Evolutionary conservation across 2,888 invertebrate species (phyloP), one percentile per base, ranked within the genome.

Genomic region (Philereme vetulata): DNA sequence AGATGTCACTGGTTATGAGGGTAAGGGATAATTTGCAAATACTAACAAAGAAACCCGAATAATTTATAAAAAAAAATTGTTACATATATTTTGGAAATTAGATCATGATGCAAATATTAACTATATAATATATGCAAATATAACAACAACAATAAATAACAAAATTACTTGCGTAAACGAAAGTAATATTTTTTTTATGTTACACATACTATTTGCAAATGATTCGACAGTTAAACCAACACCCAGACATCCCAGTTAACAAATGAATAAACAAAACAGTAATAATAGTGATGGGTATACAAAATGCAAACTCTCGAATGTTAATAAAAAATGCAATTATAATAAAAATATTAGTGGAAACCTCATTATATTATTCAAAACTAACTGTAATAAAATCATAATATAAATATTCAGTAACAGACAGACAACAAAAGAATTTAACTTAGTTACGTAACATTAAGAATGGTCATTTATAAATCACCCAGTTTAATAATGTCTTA

Each of bases 171-270:
- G n/a, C n/a, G n/a, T n/a, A n/a, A n/a, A n/a, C n/a, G n/a, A n/a
- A n/a, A n/a, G n/a, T n/a, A n/a, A 21, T 21, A 21, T 21, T 21
- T 21, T 21, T 21, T 21, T 21, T 21, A 21, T 21, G 21, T 21
- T 21, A 21, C 1, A 21, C 21, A 21, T 70, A n/a, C n/a, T n/a
- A 84, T 84, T 87, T 87, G 86, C 86, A 88, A 86, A 88, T 84
- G 80, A 85, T 71, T 73, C 67, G 46, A 65, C 57, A 64, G 80
- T 85, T 87, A 85, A 79, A 84, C 90, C 89, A 76, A 81, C 86
- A 88, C 88, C 88, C 78, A 78, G 81, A 88, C 87, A 86, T 88
- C 85, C 84, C 79, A 84, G 83, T 85, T 84, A 83, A 80, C 73
- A 66, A 62, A 72, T 77, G 74, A 73, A 69, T 70, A 63, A 61